These are phyloP conservation scores for Drosophila lini DNA, from an alignment of 1,140 invertebrate species.

Conservation along the genomic window DNA sequence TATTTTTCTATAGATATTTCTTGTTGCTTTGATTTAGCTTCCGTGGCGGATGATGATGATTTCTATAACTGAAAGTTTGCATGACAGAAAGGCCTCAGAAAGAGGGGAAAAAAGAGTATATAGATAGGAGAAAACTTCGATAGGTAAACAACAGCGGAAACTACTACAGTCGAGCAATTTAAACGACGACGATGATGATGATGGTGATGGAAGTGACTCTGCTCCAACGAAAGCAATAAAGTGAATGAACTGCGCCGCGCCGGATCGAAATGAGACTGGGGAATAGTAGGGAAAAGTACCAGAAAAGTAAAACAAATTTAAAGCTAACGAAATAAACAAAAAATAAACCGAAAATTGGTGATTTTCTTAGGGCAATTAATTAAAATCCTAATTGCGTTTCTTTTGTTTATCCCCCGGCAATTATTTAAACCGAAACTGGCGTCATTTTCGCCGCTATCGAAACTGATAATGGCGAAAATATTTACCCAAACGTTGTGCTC, in stretches of 20 bases:
- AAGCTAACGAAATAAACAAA: not conserved
- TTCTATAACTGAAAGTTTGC: conserved; percentile 68
- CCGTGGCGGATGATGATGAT: conserved; percentile 54
- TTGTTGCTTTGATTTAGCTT: conserved; percentile 57
- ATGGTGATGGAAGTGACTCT: conserved; percentile 17
- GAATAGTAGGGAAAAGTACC: conserved; percentile 8
- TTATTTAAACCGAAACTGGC: conserved; percentile 36
- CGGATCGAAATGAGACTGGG: conserved; percentile 11
- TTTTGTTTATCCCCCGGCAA: conserved; percentile 16
- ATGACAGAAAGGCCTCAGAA: conserved; percentile 49
- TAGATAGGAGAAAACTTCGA: conserved; percentile 25
- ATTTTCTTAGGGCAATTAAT: conserved; percentile 37
- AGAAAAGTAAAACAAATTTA: conserved; percentile 11
- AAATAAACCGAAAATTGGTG: conserved; percentile 1
- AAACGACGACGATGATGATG: conserved; percentile 32
- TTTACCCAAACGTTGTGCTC: conserved; percentile 42
- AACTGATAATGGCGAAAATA: conserved; percentile 50
- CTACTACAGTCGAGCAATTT: conserved; percentile 46
- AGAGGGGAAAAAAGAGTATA: conserved; percentile 1
- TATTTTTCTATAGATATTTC: conserved; percentile 25
- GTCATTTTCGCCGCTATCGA: conserved; percentile 33
- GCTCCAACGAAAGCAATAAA: conserved; percentile 41
- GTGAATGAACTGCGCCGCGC: conserved; percentile 60
- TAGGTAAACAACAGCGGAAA: conserved; percentile 53
- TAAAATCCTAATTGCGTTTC: conserved; percentile 37